phyloP scores from a whole-genome alignment of 2,797 vertebrate species.

The Streptopelia turtur region DNA sequence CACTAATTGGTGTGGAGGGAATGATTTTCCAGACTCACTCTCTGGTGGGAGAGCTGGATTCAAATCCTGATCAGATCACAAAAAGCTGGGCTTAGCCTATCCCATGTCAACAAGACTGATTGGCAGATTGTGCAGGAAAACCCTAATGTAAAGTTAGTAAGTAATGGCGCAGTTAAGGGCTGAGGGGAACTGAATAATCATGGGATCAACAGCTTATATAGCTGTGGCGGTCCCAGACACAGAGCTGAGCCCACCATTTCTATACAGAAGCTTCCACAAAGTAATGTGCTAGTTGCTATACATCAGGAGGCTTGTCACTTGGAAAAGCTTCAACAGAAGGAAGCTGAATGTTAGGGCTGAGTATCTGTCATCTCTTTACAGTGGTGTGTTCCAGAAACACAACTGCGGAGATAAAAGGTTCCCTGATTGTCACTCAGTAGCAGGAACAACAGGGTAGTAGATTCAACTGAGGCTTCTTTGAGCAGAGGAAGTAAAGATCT shows the following conservation, averaged over 20 bases:
- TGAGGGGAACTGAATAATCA: neutral
- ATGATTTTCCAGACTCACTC: conserved; percentile 47
- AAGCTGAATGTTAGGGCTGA: neutral
- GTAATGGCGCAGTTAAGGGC: neutral
- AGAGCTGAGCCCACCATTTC: neutral
- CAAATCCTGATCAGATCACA: conserved; percentile 32
- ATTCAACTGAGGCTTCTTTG: neutral
- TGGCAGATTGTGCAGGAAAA: conserved; percentile 8
- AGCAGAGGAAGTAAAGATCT: neutral
- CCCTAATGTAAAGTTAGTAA: neutral
- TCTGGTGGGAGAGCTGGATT: conserved; percentile 54
- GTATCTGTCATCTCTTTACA: neutral
- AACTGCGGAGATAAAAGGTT: neutral
- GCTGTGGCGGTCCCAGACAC: neutral
- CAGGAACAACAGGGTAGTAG: neutral
- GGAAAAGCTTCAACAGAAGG: neutral
- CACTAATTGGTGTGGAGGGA: conserved; percentile 72
- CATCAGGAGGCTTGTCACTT: neutral
- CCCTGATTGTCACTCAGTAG: neutral
- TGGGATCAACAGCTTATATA: neutral
- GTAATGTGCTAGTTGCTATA: neutral
- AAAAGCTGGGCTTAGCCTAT: neutral
- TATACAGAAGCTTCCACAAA: neutral
- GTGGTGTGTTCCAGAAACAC: neutral
- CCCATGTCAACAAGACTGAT: neutral